A percentile compares a stretch with the other conserved stretches of the same genome.
phyloP scores from a whole-genome alignment of 2,113 vertebrate species.

The Pomatorhinus ruficollis region DNA sequence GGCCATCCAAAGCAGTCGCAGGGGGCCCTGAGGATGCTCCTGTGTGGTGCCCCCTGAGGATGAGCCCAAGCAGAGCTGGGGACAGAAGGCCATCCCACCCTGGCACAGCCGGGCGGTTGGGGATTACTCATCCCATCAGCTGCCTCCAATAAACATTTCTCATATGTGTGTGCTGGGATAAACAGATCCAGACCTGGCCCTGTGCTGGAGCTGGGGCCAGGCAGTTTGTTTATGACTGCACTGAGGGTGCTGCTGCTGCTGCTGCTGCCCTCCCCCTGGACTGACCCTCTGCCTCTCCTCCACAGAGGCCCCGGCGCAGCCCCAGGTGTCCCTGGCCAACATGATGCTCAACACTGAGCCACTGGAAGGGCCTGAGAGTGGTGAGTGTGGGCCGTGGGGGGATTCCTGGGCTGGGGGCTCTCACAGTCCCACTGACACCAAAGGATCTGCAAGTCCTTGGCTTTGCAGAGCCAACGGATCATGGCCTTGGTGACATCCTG shows the following conservation, averaged over 20 bases:
- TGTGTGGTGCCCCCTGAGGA: fast-evolving
- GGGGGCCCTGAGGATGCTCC: not conserved
- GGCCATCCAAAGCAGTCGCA: not conserved
- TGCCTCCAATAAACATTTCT: conserved; percentile 18
- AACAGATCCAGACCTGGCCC: not conserved
- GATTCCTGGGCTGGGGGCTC: not conserved
- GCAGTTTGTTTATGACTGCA: not conserved
- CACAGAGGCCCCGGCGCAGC: conserved; percentile 11
- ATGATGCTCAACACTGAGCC: conserved; percentile 74
- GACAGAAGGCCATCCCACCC: fast-evolving
- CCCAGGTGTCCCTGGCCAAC: conserved; percentile 49
- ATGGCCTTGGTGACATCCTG: not conserved
- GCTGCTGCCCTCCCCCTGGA: not conserved
- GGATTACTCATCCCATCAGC: not conserved
- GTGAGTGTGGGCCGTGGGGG: conserved; percentile 67
- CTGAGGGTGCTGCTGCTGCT: not conserved
- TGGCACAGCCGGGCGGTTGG: fast-evolving
- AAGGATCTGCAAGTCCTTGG: not conserved
- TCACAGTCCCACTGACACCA: not conserved
- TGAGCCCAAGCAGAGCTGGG: not conserved
- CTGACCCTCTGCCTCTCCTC: not conserved
- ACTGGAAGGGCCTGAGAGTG: conserved; percentile 72
- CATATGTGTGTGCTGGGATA: not conserved
- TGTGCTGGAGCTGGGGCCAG: not conserved
- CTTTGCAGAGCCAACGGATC: not conserved